phyloP scores from a whole-genome alignment of 2,888 invertebrate genomes.

The Perizoma flavofasciatum region DNA sequence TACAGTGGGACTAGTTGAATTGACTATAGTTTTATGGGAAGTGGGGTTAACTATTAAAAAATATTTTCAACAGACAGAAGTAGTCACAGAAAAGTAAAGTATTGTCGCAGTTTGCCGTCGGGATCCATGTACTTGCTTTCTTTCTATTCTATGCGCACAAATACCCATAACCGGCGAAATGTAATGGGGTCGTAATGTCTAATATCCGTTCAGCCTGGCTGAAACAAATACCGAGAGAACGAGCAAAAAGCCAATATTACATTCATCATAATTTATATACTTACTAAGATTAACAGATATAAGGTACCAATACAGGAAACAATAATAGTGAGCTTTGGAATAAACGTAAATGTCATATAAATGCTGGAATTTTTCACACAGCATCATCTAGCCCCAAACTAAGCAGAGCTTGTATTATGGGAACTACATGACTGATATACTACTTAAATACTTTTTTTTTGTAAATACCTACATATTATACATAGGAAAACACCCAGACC shows the following conservation, averaged over 20 bases:
- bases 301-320: slow-evolving; percentile 26
- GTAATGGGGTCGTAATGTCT: slow-evolving; percentile 40
- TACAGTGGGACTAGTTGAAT: no score
- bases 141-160: slow-evolving; percentile 36
- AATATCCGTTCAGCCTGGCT: slow-evolving; percentile 34
- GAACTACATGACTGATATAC: no score
- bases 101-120: slow-evolving; percentile 3
- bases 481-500: no score
- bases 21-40: no score
- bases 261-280: slow-evolving; percentile 41
- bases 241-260: slow-evolving; percentile 37
- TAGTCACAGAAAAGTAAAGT: background rate
- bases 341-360: background rate
- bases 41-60: no score
- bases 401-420: no score
- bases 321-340: background rate
- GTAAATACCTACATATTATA: no score
- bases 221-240: slow-evolving; percentile 37
- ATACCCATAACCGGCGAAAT: slow-evolving; percentile 36
- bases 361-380: no score
- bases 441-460: no score
- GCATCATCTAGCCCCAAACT: no score
- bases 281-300: slow-evolving; percentile 33
- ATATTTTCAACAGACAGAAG: no score
- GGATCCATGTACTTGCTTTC: slow-evolving; percentile 28